Base-by-base conservation (phyloP, 2,797 vertebrate genomes). In the Cuniculus paca region DNA sequence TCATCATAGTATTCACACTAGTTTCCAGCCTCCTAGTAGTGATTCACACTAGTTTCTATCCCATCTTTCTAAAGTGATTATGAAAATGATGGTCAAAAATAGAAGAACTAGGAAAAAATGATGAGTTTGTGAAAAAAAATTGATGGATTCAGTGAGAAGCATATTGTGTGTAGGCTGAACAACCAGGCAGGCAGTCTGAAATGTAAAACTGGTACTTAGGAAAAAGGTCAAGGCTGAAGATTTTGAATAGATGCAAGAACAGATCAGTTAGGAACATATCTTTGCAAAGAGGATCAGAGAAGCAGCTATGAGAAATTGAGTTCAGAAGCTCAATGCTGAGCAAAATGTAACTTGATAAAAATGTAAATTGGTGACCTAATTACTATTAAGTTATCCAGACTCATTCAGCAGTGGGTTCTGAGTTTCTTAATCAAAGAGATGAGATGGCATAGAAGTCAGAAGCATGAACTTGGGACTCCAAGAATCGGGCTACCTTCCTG, bases 111-210 rank as follows among this genome's bases (percentile, higher is more conserved):
- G 80, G 88, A 80, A 61, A 61, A 93, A 93, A 56, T 28, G 16
- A 63, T 75, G 56, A 31, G 42, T 82, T 92, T 93, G 61, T 54
- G n/a, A 2, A 61, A 22, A 79, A 93, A 52, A 17, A 75, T 91
- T 77, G 48, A 80, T 22, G 8, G 81, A 92, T 92, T 96, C 83
- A 95, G 34, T 61, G 60, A 95, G 90, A 93, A 87, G 50, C 96
- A 96, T 87, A 61, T 74, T 96, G 85, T 95, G 81, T 96, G 95
- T 80, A 58, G 96, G 93, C 81, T 93, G 95, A 91, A 36, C 39
- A 91, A 75, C 22, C 54, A 97, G 72, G 74, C 96, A 94, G 56
- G 52, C 89, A 39, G 70, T 93, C 87, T 90, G 94, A 85, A 94
- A 86, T 26, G 74, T 68, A 91, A 96, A 92, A 72, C 48, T 77